Conservation (phyloP, 2,888 invertebrate species). For the Gymnosoma rotundatum region DNA sequence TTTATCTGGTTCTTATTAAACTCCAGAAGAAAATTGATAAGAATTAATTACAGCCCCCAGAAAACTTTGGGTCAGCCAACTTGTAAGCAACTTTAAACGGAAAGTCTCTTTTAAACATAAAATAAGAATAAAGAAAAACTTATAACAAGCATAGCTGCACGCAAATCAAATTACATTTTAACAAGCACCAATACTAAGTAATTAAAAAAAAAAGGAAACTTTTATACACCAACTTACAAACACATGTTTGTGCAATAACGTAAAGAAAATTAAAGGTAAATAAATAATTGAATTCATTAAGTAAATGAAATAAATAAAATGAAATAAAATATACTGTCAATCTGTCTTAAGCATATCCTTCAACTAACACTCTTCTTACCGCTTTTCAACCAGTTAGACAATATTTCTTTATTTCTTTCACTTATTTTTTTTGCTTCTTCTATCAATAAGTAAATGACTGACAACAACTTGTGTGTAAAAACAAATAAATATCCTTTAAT, state of each 20-base stretch:
- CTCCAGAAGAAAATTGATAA: constrained; percentile 54
- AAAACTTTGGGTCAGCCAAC: constrained; percentile 16
- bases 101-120: constrained; percentile 20
- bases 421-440: background rate
- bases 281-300: constrained; percentile 81
- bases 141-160: constrained; percentile 62
- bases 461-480: constrained; percentile 29
- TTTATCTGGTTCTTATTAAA: constrained; percentile 28
- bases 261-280: constrained; percentile 74
- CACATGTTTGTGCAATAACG: constrained; percentile 16
- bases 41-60: constrained; percentile 60
- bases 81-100: constrained; percentile 23
- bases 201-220: background rate
- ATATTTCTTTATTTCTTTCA: constrained; percentile 1
- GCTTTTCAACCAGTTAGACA: constrained; percentile 2
- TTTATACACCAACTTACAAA: background rate
- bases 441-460: constrained; percentile 42
- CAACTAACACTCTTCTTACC: constrained; percentile 37
- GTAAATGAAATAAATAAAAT: constrained; percentile 74
- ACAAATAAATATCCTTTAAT: background rate
- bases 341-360: constrained; percentile 71
- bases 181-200: constrained; percentile 36
- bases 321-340: constrained; percentile 72
- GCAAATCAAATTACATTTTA: constrained; percentile 69
- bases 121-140: constrained; percentile 15